Evolutionary conservation across 2,797 vertebrate species (phyloP).

Genomic region (Mus spretus): DNA sequence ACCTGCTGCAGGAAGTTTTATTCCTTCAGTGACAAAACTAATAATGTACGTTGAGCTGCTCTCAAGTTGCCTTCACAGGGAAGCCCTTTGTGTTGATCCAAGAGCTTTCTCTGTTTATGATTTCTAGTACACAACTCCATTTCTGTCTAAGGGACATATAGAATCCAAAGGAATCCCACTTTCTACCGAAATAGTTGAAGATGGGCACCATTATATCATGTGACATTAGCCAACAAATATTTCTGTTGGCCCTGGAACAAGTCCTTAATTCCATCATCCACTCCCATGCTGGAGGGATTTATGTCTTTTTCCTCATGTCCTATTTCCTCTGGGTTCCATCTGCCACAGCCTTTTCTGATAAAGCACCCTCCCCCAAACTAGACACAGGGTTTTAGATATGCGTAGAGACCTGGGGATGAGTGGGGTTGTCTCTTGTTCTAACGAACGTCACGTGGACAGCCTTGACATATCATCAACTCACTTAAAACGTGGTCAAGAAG

Average conservation of each 20-base stretch:
- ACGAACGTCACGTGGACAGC: not conserved
- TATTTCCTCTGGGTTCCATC: conserved; percentile 28
- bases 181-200: conserved; percentile 29
- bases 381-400: not conserved
- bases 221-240: conserved; percentile 43
- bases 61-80: not conserved
- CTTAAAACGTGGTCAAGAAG: conserved; percentile 30
- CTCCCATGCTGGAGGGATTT: not conserved
- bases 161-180: conserved; percentile 25
- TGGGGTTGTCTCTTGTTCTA: not conserved
- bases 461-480: not conserved
- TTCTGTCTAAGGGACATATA: not conserved
- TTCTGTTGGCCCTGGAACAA: conserved; percentile 26
- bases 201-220: conserved; percentile 33
- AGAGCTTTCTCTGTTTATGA: not conserved
- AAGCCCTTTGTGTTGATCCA: not conserved
- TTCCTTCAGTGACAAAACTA: not conserved
- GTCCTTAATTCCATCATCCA: not conserved
- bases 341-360: not conserved
- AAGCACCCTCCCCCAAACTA: not conserved
- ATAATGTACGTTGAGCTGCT: not conserved
- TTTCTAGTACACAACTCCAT: not conserved
- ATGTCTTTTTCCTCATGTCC: conserved; percentile 6
- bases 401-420: not conserved
- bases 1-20: conserved; percentile 25